Conservation (phyloP, 1,140 invertebrate species). For the Tetramorium alpestre region DNA sequence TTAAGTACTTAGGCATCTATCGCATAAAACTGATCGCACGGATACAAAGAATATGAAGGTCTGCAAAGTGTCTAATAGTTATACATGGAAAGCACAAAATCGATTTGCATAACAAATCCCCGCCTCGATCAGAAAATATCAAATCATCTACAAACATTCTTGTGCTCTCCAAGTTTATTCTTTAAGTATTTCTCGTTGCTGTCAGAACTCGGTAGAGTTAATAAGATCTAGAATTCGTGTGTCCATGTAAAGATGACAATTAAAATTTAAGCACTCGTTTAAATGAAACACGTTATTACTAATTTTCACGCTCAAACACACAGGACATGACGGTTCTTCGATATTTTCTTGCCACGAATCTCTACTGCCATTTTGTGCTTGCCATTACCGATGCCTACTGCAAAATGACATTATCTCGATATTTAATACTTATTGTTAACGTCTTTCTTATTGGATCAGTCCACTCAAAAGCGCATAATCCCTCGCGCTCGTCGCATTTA, state of each 20-base stretch:
- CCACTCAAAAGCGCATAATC: constrained; percentile 23
- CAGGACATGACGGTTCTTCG: constrained; percentile 34
- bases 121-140: constrained; percentile 16
- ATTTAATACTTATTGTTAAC: constrained; percentile 35
- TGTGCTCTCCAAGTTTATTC: constrained; percentile 27
- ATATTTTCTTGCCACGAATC: constrained; percentile 44
- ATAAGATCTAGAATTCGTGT: constrained; percentile 43
- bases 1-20: constrained; percentile 19
- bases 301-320: constrained; percentile 37
- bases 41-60: constrained; percentile 16
- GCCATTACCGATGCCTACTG: constrained; percentile 21
- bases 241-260: constrained; percentile 30
- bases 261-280: constrained; percentile 57
- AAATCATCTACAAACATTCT: constrained; percentile 32
- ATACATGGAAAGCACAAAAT: constrained; percentile 32
- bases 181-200: constrained; percentile 21
- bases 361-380: constrained; percentile 66
- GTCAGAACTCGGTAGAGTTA: constrained; percentile 5
- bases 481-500: constrained; percentile 54
- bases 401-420: constrained; percentile 48
- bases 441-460: constrained; percentile 52
- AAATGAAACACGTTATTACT: constrained; percentile 55
- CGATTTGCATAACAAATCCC: constrained; percentile 15
- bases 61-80: constrained; percentile 46
- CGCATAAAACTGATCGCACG: constrained; percentile 10